Percentiles rank a stretch among this genome's conserved stretches.
Conservation (phyloP, 2,113 vertebrate species). For the Neolamprologus variostigma region DNA sequence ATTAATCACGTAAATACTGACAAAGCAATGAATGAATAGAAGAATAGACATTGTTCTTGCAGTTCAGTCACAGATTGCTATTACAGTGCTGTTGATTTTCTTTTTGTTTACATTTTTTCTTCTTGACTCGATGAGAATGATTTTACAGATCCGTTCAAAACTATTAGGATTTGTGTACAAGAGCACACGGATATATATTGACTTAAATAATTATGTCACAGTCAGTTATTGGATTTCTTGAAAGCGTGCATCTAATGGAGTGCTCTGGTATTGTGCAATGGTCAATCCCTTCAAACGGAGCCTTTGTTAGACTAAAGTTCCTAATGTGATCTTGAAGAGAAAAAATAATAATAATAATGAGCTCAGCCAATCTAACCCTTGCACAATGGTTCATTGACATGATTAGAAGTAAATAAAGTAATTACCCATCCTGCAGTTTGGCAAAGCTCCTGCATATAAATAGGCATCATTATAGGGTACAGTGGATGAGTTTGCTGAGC, state of each 20-base stretch:
- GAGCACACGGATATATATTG: background rate
- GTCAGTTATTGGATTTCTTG: background rate
- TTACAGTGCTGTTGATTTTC: background rate
- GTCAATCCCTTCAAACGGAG: constrained; percentile 16
- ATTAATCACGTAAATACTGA: background rate
- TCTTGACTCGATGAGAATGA: background rate
- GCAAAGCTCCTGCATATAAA: constrained; percentile 68
- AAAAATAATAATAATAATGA: constrained; percentile 26
- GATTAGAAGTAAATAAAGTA: constrained; percentile 70
- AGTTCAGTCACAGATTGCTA: background rate
- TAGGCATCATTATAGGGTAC: constrained; percentile 70
- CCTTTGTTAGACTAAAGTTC: constrained; percentile 12
- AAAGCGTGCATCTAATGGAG: background rate
- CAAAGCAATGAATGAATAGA: background rate
- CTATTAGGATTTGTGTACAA: background rate
- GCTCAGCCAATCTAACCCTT: constrained; percentile 39
- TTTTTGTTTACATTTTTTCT: background rate
- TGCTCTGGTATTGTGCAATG: background rate
- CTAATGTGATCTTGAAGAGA: constrained; percentile 23
- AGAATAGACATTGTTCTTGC: background rate
- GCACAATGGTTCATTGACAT: constrained; percentile 60
- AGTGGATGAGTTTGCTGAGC: constrained; percentile 72
- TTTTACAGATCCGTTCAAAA: background rate
- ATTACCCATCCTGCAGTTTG: constrained; percentile 50
- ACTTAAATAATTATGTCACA: constrained; percentile 20